These are phyloP conservation scores for Chloroceryle aenea DNA, from an alignment of 2,113 vertebrate species.

Conservation along the genomic window DNA sequence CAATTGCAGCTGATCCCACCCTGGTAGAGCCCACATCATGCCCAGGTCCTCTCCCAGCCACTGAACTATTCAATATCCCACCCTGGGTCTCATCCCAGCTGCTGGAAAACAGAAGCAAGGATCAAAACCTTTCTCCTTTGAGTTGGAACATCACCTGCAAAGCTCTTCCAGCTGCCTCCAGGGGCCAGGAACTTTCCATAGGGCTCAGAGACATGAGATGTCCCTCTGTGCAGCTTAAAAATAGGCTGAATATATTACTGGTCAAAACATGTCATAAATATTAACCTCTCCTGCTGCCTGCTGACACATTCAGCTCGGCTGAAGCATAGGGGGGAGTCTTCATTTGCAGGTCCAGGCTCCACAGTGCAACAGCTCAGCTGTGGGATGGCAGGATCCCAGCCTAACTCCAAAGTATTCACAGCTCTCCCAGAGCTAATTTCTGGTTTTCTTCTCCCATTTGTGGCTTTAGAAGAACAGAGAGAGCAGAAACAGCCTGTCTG, in stretches of 20 bases:
- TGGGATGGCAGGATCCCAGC: background rate
- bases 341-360: background rate
- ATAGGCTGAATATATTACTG: background rate
- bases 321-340: background rate
- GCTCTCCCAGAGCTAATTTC: background rate
- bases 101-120: background rate
- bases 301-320: background rate
- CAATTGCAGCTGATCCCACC: background rate
- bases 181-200: background rate
- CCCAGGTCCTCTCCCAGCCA: background rate
- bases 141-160: background rate
- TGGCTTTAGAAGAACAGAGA: background rate
- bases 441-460: background rate
- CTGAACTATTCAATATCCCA: background rate
- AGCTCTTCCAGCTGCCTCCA: background rate
- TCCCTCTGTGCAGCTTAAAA: background rate
- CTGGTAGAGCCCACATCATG: background rate
- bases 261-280: slow-evolving; percentile 22
- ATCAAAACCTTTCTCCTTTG: background rate
- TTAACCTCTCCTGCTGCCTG: background rate
- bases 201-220: background rate
- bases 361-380: background rate
- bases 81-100: background rate
- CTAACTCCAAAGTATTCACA: background rate
- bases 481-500: background rate